Evolutionary conservation across 2,113 vertebrate genomes (phyloP).

Genomic region (Pluvianellus socialis): DNA sequence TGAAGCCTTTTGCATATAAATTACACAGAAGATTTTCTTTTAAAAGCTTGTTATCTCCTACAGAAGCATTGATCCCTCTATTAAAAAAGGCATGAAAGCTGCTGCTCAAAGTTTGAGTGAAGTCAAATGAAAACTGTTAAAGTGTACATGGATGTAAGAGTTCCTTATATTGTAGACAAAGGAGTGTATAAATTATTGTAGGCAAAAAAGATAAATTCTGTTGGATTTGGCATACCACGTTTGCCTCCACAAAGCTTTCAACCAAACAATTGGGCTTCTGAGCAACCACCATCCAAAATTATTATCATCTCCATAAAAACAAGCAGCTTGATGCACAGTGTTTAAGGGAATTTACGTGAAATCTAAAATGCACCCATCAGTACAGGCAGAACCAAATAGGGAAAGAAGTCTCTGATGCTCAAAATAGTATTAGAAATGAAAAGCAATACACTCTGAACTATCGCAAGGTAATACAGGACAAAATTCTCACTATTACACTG

Average conservation of each 20-base stretch:
- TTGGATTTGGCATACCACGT: neutral
- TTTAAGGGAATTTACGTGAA: neutral
- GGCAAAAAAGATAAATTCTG: constrained; percentile 4
- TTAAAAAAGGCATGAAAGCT: neutral
- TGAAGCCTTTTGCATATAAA: neutral
- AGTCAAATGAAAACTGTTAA: neutral
- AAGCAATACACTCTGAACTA: neutral
- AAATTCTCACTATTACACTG: neutral
- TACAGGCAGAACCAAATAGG: neutral
- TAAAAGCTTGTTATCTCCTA: neutral
- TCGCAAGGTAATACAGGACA: neutral
- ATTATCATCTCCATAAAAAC: neutral
- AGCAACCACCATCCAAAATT: neutral
- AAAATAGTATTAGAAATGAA: neutral
- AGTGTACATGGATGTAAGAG: neutral
- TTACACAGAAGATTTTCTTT: neutral
- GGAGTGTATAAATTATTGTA: neutral
- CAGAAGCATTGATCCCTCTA: neutral
- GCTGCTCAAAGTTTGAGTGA: neutral
- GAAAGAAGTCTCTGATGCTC: neutral
- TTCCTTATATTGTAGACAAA: neutral
- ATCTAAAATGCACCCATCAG: neutral
- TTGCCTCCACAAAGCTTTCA: neutral
- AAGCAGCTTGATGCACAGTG: neutral
- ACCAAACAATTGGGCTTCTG: neutral